Evolutionary conservation across 2,797 vertebrate genomes (phyloP).

Genomic region (Malurus leucopterus): DNA sequence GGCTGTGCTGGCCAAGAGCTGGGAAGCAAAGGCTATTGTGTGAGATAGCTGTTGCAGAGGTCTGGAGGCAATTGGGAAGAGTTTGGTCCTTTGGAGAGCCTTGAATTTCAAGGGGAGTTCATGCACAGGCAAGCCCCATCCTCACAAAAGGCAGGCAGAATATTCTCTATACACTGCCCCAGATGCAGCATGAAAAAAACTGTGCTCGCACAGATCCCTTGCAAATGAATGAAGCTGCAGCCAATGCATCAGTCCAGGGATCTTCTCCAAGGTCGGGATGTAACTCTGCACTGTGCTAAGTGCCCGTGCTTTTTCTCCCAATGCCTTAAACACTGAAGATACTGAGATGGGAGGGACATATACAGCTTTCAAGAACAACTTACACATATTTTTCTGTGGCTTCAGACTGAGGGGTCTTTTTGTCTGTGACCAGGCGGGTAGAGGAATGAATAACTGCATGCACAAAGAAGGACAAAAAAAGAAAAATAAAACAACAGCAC

Average conservation of each 20-base stretch:
- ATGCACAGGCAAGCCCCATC: background rate
- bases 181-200: background rate
- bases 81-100: background rate
- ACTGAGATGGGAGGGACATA: background rate
- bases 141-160: background rate
- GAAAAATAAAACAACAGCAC: conserved; percentile 63
- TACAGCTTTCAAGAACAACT: background rate
- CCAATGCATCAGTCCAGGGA: background rate
- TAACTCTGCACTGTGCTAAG: background rate
- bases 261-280: background rate
- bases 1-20: background rate
- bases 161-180: background rate
- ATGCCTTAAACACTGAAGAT: background rate
- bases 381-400: background rate
- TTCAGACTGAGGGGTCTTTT: background rate
- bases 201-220: background rate
- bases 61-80: background rate
- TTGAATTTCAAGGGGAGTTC: background rate
- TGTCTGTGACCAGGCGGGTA: background rate
- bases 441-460: conserved; percentile 3
- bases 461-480: background rate
- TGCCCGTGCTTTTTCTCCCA: accelerated
- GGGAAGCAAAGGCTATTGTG: background rate
- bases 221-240: background rate
- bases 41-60: background rate